Conservation (phyloP, 2,888 invertebrate genomes). For the Flexamia atlantica region DNA sequence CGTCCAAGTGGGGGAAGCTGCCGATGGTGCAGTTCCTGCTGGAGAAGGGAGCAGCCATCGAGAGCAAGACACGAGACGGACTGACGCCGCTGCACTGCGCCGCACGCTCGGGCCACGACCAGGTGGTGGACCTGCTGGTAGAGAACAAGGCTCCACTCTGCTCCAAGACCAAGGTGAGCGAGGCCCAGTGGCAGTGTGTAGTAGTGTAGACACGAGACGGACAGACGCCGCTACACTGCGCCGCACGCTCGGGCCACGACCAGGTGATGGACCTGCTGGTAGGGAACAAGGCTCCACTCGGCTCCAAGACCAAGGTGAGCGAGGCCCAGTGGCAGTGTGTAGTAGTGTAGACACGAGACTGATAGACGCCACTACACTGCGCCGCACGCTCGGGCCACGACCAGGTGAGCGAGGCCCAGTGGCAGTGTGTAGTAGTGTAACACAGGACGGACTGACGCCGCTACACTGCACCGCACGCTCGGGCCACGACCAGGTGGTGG, state of each 20-base stretch:
- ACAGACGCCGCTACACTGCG: constrained; percentile 97
- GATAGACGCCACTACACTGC: constrained; percentile 99
- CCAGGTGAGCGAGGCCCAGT: constrained; percentile 99
- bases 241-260: constrained; percentile 97
- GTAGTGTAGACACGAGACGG: constrained; percentile 97
- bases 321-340: no score
- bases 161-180: constrained; percentile 93
- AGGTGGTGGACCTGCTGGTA: constrained; percentile 93
- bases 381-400: constrained; percentile 97
- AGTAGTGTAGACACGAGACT: no score
- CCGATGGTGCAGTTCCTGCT: constrained; percentile 93
- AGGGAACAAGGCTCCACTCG: constrained; percentile 94
- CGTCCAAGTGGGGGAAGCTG: constrained; percentile 98
- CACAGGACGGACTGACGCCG: constrained; percentile 96
- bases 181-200: no score
- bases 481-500: constrained; percentile 96
- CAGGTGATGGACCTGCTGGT: constrained; percentile 94
- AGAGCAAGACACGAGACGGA: constrained; percentile 96
- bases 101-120: constrained; percentile 96
- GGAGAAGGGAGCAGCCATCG: constrained; percentile 93
- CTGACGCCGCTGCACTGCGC: constrained; percentile 98
- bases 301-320: constrained; percentile 95
- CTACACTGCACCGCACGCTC: constrained; percentile 98
- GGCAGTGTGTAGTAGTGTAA: constrained; percentile 96
- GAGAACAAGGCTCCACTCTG: constrained; percentile 95